Evolutionary conservation across 2,888 invertebrate genomes (phyloP), one percentile per base, ranked within the genome.

Genomic region (Temnothorax rugatulus): DNA sequence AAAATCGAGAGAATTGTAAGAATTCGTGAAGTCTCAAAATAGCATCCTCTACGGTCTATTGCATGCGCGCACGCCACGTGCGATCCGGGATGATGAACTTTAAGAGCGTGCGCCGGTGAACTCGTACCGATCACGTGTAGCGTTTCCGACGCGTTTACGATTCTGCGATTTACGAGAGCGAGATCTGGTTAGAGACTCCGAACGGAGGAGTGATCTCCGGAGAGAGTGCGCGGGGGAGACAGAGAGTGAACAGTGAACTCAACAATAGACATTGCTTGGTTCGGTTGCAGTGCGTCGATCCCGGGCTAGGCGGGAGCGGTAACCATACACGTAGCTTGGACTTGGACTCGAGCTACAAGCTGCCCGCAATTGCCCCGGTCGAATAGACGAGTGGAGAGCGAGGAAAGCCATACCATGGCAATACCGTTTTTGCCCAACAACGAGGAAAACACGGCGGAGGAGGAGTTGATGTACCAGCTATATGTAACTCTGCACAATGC

Each of bases 401-500:
- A 50, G 13, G 18, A 50, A 8, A 52, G 7, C 18, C 18, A 57
- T 21, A 86, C 18, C 82, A 38, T 95, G 95, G 95, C 95, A n/a
- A 93, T 94, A 82, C 95, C 95, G 13, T 95, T 94, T 86, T 74
- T 93, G 83, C 95, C 95, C 64, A 94, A 94, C 81, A 93, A 93
- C 89, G 94, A 94, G 15, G 76, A 77, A 71, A 29, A 41, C 18
- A n/a, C 38, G 81, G 90, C 92, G 57, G 94, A 94, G 75, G 87
- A 88, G 15, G 93, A 94, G 82, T 92, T 95, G 81, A 93, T 95
- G 93, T 92, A 94, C 82, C 94, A 94, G 81, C 89, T 95, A 81
- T 94, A 94, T 87, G 90, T 92, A 4, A 92, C 91, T 0, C 92
- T 95, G 93, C 95, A 94, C 92, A 94, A 95, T 92, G 93, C 94